Base-by-base conservation (phyloP, 2,888 invertebrate genomes). In the Oscheius sp. region DNA sequence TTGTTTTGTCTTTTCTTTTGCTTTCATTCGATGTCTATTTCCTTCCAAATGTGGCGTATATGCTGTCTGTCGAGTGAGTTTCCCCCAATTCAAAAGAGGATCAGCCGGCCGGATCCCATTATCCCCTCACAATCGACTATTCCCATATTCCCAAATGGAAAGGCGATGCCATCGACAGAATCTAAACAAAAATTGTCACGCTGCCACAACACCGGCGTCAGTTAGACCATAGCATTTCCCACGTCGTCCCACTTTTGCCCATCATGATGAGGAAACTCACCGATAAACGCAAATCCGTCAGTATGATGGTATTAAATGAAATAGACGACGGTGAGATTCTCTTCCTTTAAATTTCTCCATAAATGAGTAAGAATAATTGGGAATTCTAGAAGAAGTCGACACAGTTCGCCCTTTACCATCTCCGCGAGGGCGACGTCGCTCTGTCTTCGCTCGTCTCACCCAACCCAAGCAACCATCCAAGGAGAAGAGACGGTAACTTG, bases 201-300 rank as follows among this genome's bases (percentile, higher is more conserved):
- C 35, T 35, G 35, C 35, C 35, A 35, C 3, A 35, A 35, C 35
- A 35, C 49, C 16, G 21, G 49, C 49, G 49, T 18, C 29, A 41
- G 25, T 9, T 12, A 35, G 25, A 52, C 66, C 66, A 66, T 66
- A 66, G 52, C 66, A 66, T 61, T 18, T 12, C 18, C 59, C 35
- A 18, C 25, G 45, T 21, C 66, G 18, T 49, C 49, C n/a, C 21
- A 35, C 35, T 9, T 35, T 9, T 9, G 5, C 35, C 9, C 35
- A 3, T 18, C 35, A 18, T 27, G 13, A 66, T 66, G 66, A 66
- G 66, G 52, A 66, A 66, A 49, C 66, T 66, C n/a, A 46, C 66
- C 1, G 52, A 52, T n/a, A 66, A 66, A 27, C 66, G 66, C 2
- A 66, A 66, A 52, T 66, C 66, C 66, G 52, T 66, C 66, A 66